Conservation (phyloP, 2,113 vertebrate genomes). For the Turnix velox region DNA sequence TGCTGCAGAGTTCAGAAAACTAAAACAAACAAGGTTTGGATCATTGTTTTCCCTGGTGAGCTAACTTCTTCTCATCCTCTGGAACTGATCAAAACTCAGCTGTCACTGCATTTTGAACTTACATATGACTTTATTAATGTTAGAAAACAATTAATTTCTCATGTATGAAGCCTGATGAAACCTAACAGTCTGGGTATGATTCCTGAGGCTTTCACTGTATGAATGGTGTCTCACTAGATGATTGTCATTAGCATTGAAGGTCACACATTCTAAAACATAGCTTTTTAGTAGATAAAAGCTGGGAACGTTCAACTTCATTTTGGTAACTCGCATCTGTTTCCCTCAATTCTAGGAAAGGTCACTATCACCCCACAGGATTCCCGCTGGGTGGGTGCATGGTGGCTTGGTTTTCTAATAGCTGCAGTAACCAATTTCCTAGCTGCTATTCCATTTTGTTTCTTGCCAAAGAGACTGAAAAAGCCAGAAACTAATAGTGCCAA, state of each 20-base stretch:
- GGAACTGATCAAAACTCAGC: background rate
- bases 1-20: background rate
- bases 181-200: background rate
- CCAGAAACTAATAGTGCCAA: slow-evolving; percentile 11
- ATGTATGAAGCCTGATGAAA: background rate
- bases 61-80: background rate
- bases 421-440: slow-evolving; percentile 69
- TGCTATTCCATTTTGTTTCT: slow-evolving; percentile 88
- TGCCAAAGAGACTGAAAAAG: slow-evolving; percentile 77
- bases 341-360: slow-evolving; percentile 75
- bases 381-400: slow-evolving; percentile 97
- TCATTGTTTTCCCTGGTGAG: background rate
- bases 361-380: slow-evolving; percentile 85
- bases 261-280: background rate
- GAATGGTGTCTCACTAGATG: background rate
- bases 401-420: slow-evolving; percentile 83
- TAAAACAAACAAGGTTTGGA: background rate
- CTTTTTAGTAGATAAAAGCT: background rate
- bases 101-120: background rate
- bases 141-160: background rate
- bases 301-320: background rate
- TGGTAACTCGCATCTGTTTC: background rate
- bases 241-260: background rate
- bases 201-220: background rate
- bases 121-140: background rate